Conservation (phyloP, 2,113 vertebrate species). For the Ploceus nigricollis region DNA sequence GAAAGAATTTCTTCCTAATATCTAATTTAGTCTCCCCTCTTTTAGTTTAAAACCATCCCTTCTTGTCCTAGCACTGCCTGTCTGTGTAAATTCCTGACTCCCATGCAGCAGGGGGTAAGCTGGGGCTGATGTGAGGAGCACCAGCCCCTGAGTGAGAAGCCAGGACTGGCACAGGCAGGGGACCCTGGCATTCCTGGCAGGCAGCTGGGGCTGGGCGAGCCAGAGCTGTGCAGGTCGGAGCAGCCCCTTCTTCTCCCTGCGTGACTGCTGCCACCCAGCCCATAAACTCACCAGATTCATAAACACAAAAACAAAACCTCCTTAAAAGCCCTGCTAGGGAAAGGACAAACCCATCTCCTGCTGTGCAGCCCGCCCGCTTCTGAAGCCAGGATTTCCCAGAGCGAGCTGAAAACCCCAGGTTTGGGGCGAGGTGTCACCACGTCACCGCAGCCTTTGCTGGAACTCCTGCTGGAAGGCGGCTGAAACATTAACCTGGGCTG, state of each 20-base stretch:
- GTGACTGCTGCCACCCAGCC: neutral
- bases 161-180: neutral
- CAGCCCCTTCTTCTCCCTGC: neutral
- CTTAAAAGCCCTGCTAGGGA: neutral
- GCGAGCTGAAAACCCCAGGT: neutral
- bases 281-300: neutral
- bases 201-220: neutral
- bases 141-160: accelerated
- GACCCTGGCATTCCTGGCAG: neutral
- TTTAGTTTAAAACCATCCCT: neutral
- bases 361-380: neutral
- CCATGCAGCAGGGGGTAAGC: neutral
- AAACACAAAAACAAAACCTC: neutral
- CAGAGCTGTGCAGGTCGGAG: accelerated
- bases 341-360: neutral
- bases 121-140: neutral
- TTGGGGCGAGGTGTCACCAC: neutral
- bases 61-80: neutral
- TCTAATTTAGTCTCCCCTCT: neutral
- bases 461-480: neutral
- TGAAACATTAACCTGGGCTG: conserved; percentile 17
- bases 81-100: neutral
- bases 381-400: neutral
- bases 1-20: neutral
- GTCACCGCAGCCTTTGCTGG: neutral